Evolutionary conservation across 2,113 vertebrate species (phyloP).

Genomic region (Lophius piscatorius): DNA sequence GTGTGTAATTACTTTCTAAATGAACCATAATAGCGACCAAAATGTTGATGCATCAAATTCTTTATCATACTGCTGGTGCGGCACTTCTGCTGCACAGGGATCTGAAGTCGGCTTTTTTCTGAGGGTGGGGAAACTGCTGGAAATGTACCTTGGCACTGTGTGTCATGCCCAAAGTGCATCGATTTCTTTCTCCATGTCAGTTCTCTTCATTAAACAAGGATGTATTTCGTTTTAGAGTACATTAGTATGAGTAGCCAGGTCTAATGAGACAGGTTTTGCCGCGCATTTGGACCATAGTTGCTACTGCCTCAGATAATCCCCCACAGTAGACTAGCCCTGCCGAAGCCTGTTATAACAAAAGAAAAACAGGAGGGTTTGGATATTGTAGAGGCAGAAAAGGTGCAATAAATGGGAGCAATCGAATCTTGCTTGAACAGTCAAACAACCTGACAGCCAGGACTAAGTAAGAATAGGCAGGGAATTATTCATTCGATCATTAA

Average conservation of each 20-base stretch:
- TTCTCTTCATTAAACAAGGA: slow-evolving; percentile 14
- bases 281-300: slow-evolving; percentile 35
- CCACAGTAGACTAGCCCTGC: slow-evolving; percentile 50
- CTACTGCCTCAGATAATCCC: slow-evolving; percentile 41
- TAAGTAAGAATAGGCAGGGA: slow-evolving; percentile 26
- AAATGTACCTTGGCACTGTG: slow-evolving; percentile 38
- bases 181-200: not conserved
- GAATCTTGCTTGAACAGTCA: slow-evolving; percentile 26
- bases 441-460: slow-evolving; percentile 37
- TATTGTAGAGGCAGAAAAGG: slow-evolving; percentile 17
- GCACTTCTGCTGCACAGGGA: slow-evolving; percentile 45
- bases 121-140: slow-evolving; percentile 62
- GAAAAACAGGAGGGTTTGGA: slow-evolving; percentile 20
- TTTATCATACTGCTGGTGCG: slow-evolving; percentile 8
- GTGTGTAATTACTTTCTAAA: slow-evolving; percentile 26
- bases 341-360: slow-evolving; percentile 55
- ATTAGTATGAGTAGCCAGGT: not conserved
- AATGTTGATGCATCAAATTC: not conserved
- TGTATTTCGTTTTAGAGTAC: slow-evolving; percentile 16
- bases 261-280: slow-evolving; percentile 40
- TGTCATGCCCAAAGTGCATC: slow-evolving; percentile 36
- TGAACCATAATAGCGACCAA: slow-evolving; percentile 6
- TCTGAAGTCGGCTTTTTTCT: slow-evolving; percentile 28
- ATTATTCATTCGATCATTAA: slow-evolving; percentile 39
- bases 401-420: slow-evolving; percentile 20